These are phyloP conservation scores for Thymallus thymallus DNA, from an alignment of 2,113 vertebrate species.

Conservation along the genomic window DNA sequence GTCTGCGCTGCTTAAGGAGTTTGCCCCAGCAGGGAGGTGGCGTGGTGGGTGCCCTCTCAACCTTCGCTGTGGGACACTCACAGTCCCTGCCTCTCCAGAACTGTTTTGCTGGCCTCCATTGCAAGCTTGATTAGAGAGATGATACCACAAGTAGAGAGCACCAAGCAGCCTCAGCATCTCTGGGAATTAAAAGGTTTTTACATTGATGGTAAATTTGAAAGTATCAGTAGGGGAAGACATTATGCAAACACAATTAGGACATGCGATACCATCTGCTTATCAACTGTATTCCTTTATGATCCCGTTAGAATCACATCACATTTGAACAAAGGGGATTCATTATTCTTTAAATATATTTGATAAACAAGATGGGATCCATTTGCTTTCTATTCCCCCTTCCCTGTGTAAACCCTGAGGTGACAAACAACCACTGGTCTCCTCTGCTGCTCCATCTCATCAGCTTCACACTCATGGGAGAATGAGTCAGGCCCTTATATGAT, in stretches of 20 bases:
- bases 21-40: constrained; percentile 14
- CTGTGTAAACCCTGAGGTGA: constrained; percentile 7
- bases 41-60: constrained; percentile 5
- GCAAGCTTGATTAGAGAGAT: background rate
- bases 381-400: background rate
- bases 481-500: constrained; percentile 48
- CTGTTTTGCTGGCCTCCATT: constrained; percentile 11
- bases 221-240: background rate
- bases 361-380: background rate
- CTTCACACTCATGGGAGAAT: constrained; percentile 44
- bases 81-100: constrained; percentile 20
- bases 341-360: too few species aligned
- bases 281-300: constrained; percentile 6
- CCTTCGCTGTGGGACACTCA: background rate
- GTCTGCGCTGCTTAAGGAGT: background rate
- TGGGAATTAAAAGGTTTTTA: background rate
- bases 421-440: constrained; percentile 30
- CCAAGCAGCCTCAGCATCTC: constrained; percentile 3
- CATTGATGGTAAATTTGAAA: background rate
- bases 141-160: constrained; percentile 10
- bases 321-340: too few species aligned
- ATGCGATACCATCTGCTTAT: background rate
- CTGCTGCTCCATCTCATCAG: constrained; percentile 38
- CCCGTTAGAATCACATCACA: background rate
- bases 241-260: background rate